Evolutionary conservation across 1,140 invertebrate species (phyloP).

Genomic region (Pogonus chalceus): DNA sequence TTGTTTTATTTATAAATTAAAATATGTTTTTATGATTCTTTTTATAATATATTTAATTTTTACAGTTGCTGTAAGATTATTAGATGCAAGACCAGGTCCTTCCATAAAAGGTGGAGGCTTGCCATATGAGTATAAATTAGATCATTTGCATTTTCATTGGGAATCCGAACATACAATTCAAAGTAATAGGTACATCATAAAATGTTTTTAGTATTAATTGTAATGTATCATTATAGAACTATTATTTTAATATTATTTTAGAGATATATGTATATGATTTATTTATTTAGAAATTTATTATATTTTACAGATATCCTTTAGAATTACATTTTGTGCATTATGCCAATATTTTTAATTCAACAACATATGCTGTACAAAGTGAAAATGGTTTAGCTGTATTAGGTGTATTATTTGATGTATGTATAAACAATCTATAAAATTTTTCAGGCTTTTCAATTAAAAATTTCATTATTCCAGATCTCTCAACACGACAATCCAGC

Average conservation of each 20-base stretch:
- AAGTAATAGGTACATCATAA: constrained; percentile 31
- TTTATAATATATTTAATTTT: too few species aligned
- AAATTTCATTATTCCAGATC: constrained; percentile 26
- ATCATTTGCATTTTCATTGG: constrained; percentile 72
- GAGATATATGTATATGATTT: neutral
- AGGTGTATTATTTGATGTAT: constrained; percentile 57
- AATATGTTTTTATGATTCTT: too few species aligned
- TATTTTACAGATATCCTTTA: constrained; percentile 37
- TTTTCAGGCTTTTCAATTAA: constrained; percentile 26
- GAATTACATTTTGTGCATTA: constrained; percentile 65
- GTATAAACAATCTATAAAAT: constrained; percentile 20
- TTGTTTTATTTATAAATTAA: too few species aligned
- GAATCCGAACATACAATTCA: constrained; percentile 64
- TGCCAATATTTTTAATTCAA: constrained; percentile 44
- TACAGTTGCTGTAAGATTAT: constrained; percentile 37
- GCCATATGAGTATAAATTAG: constrained; percentile 42
- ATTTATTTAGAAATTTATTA: neutral
- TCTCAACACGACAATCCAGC: constrained; percentile 26
- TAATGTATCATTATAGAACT: neutral
- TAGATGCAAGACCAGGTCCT: constrained; percentile 27
- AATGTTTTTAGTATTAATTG: constrained; percentile 3
- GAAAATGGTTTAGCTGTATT: constrained; percentile 57
- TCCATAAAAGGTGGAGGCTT: constrained; percentile 41
- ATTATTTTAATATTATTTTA: constrained; percentile 1
- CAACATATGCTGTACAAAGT: constrained; percentile 43